A percentile compares a stretch with the other conserved stretches of the same genome.
These are phyloP conservation scores for Lasioglossum oenotherae DNA, from an alignment of 2,888 invertebrate species.

Conservation along the genomic window DNA sequence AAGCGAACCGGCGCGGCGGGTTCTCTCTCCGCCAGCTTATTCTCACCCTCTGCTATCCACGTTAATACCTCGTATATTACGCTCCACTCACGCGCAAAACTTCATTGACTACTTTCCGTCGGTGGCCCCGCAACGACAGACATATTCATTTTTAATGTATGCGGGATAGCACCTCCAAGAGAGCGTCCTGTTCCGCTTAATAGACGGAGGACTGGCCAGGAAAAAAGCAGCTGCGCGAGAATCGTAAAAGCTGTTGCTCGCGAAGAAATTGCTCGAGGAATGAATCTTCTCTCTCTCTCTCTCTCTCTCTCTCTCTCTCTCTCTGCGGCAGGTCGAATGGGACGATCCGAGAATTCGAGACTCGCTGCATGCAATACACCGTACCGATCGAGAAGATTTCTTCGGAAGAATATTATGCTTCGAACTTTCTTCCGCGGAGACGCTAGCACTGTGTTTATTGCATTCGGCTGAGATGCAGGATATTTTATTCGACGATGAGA, in stretches of 20 bases:
- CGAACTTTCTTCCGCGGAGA: neutral
- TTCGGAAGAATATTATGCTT: neutral
- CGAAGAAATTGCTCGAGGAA: slow-evolving; percentile 25
- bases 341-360: neutral
- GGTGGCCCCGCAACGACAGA: slow-evolving; percentile 19
- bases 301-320: neutral
- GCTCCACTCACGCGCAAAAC: slow-evolving; percentile 49
- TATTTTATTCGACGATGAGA: neutral
- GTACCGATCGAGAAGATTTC: neutral
- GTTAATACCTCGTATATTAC: slow-evolving; percentile 59
- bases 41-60: slow-evolving; percentile 39
- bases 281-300: neutral
- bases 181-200: slow-evolving; percentile 28
- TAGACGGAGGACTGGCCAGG: slow-evolving; percentile 18
- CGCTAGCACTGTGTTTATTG: neutral
- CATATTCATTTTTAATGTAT: slow-evolving; percentile 52
- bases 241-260: slow-evolving; percentile 34
- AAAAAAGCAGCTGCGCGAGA: slow-evolving; percentile 41
- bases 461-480: neutral
- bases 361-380: neutral
- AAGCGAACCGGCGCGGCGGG: neutral
- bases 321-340: neutral
- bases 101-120: slow-evolving; percentile 48
- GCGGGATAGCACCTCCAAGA: slow-evolving; percentile 31
- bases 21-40: slow-evolving; percentile 23